Percentiles rank a stretch among this genome's conserved stretches.
phyloP scores from a whole-genome alignment of 2,888 invertebrate genomes.

The Morpho deidamia region DNA sequence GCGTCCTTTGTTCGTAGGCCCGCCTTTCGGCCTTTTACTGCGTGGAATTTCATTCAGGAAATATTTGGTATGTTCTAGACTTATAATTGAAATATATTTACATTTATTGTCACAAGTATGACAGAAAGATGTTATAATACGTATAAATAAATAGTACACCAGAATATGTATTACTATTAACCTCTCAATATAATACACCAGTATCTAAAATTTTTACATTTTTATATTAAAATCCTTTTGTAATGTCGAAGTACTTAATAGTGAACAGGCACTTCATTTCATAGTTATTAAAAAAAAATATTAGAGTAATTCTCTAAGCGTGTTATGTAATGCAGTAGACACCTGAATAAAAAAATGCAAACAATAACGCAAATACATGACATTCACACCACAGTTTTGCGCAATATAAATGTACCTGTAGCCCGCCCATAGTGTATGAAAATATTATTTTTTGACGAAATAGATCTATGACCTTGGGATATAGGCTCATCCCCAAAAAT shows the following conservation, averaged over 20 bases:
- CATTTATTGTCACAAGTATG: too few species aligned
- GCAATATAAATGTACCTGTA: background rate
- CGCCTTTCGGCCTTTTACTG: slow-evolving; percentile 13
- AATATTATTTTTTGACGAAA: background rate
- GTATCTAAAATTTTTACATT: too few species aligned
- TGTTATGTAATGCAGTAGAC: background rate
- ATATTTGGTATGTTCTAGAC: slow-evolving; percentile 5
- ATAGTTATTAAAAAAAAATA: background rate
- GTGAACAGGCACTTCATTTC: too few species aligned
- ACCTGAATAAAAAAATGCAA: slow-evolving; percentile 1
- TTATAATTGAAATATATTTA: background rate
- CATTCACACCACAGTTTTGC: slow-evolving; percentile 3
- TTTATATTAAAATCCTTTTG: too few species aligned
- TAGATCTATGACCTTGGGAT: background rate
- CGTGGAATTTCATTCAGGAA: slow-evolving; percentile 11
- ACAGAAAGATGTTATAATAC: too few species aligned
- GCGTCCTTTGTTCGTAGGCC: slow-evolving; percentile 12
- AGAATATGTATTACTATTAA: too few species aligned
- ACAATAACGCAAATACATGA: background rate
- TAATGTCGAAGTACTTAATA: too few species aligned
- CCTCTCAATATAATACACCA: too few species aligned
- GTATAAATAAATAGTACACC: too few species aligned
- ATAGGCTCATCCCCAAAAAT: slow-evolving; percentile 13
- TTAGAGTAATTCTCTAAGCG: background rate
- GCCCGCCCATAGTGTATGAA: background rate